Evolutionary conservation across 2,888 invertebrate species (phyloP).

Genomic region (Xestoiulus laeticollis): DNA sequence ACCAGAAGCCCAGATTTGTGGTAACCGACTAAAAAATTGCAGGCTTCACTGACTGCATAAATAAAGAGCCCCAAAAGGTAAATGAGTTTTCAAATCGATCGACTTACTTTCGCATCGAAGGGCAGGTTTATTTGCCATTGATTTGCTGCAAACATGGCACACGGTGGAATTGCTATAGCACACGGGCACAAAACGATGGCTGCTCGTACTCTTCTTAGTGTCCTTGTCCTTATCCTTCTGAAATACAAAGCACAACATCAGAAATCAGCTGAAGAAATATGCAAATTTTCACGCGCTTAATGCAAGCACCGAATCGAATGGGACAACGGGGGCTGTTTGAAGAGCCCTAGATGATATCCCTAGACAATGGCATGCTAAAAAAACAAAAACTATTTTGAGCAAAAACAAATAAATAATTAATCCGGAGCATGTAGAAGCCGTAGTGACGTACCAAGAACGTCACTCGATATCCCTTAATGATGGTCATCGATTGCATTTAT

Average conservation of each 20-base stretch:
- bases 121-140: constrained; percentile 80
- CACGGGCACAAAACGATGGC: constrained; percentile 78
- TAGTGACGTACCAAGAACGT: background rate
- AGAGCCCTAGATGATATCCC: background rate
- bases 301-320: background rate
- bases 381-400: background rate
- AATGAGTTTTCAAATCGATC: constrained; percentile 27
- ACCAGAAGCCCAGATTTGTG: background rate
- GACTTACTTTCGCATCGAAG: constrained; percentile 85
- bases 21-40: background rate
- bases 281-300: background rate
- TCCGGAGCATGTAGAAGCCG: background rate
- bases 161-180: constrained; percentile 68
- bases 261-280: background rate
- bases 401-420: constrained; percentile 1
- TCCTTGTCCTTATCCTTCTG: constrained; percentile 73
- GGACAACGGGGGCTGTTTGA: background rate
- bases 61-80: background rate
- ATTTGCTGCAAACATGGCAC: constrained; percentile 79
- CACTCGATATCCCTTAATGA: constrained; percentile 6
- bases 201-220: constrained; percentile 65
- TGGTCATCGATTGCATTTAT: constrained; percentile 9
- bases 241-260: constrained; percentile 54
- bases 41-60: background rate
- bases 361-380: background rate